A percentile compares a stretch with the other conserved stretches of the same genome.
Conservation (phyloP, 1,140 invertebrate species). For the Drosophila santomea region DNA sequence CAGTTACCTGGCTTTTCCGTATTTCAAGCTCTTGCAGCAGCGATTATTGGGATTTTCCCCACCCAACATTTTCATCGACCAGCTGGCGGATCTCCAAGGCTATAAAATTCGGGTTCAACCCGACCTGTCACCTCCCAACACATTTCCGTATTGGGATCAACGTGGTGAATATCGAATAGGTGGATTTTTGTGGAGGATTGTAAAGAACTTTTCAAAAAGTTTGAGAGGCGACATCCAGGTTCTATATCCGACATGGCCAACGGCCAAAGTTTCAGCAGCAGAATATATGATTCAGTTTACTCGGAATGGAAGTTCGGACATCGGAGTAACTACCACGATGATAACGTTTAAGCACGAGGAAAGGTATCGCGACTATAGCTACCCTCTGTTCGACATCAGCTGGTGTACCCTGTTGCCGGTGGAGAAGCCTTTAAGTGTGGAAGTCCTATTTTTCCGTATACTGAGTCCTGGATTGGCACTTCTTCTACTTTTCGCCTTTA, state of each 20-base stretch:
- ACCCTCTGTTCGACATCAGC: constrained; percentile 24
- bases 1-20: constrained; percentile 47
- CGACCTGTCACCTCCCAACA: constrained; percentile 48
- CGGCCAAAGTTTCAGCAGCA: neutral
- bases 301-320: constrained; percentile 44
- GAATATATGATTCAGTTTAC: constrained; percentile 47
- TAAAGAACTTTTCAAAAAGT: constrained; percentile 24
- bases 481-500: neutral
- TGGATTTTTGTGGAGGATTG: constrained; percentile 53
- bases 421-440: constrained; percentile 23
- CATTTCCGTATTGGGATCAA: constrained; percentile 25
- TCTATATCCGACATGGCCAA: constrained; percentile 16
- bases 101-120: constrained; percentile 35
- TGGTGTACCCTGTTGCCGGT: constrained; percentile 64
- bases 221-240: constrained; percentile 8
- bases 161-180: constrained; percentile 17
- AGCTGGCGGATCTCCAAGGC: constrained; percentile 33
- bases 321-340: constrained; percentile 30
- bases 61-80: constrained; percentile 19
- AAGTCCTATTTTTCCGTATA: constrained; percentile 18
- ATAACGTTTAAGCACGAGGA: neutral
- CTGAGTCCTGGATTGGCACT: constrained; percentile 1
- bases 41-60: neutral
- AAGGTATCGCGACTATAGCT: constrained; percentile 37
- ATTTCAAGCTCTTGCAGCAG: constrained; percentile 31